Base-by-base conservation (phyloP, 2,113 vertebrate species). In the Apistogramma diplotaenia region DNA sequence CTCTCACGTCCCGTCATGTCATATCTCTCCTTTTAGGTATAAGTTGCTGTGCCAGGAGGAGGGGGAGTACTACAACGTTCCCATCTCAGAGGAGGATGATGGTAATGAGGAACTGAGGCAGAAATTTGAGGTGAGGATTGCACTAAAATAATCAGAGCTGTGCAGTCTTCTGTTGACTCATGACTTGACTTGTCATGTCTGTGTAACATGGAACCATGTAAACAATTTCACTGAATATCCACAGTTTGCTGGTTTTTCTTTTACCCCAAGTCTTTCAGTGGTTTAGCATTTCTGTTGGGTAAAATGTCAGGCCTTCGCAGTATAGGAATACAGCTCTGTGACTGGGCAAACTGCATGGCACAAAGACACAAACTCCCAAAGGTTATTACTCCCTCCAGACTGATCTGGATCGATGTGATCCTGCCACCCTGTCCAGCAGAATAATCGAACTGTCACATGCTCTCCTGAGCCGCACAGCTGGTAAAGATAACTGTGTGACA, bases 51-150 rank as follows among this genome's bases (percentile, higher is more conserved):
- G 98, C 87, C 96, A 98, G 82, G 98, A 99, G 82, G 98, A 99
- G 85, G 98, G 98, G 0, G 98, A 99, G 92, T 99, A 99, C 93
- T 99, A 99, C 89, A 99, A 97, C 0, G 98, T 99, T 33, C 98
- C 98, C 74, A 99, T 99, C 85, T 97, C 98, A 6, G 98, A 98
- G 87, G 98, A 97, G 55, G 96, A 96, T 7, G 97, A 97, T 57
- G 97, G 96, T 9, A 97, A 99, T 37, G 84, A 94, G 77, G 98
- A 99, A 74, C 95, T 99, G 65, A 93, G 97, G 77, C 96, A 97
- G 95, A 99, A 99, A 87, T 99, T 99, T 87, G 97, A 99, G 97
- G 98, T 99, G 92, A 97, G 96, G 25, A 15, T 31, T 56, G 1
- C 5, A 15, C 21, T 61, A 3, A 51, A 74, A 53, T 11, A 35